Conservation (phyloP, 2,113 vertebrate species). For the Myocastor coypus region DNA sequence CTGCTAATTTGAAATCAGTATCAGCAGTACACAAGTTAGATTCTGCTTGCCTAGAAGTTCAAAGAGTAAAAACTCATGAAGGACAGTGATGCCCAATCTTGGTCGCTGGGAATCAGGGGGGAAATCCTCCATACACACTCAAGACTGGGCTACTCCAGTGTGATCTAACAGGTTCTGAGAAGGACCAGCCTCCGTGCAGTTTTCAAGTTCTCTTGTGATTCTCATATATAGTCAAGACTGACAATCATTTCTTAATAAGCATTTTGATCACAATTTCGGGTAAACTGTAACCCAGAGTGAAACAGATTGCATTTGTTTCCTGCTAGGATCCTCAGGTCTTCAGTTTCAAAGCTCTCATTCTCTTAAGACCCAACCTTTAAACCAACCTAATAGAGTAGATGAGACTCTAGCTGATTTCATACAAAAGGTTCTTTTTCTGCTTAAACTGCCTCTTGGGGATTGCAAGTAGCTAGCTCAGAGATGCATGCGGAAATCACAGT, state of each 20-base stretch:
- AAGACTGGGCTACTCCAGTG: background rate
- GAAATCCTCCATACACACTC: background rate
- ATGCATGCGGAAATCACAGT: constrained; percentile 19
- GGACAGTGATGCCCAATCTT: background rate
- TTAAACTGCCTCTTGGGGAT: background rate
- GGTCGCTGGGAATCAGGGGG: background rate
- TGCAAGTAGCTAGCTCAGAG: constrained; percentile 46
- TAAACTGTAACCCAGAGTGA: background rate
- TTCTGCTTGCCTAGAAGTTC: constrained; percentile 28
- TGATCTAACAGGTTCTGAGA: background rate
- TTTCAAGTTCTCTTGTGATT: constrained; percentile 12
- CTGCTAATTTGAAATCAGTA: background rate
- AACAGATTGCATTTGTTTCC: background rate
- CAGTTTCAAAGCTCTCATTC: constrained; percentile 1
- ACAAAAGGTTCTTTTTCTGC: constrained; percentile 6
- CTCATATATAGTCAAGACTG: background rate
- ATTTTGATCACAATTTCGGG: background rate
- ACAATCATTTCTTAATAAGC: background rate
- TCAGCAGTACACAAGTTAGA: background rate
- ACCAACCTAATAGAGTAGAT: background rate
- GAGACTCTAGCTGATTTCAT: background rate
- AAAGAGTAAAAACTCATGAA: background rate
- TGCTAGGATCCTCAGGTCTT: background rate
- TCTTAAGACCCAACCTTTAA: constrained; percentile 4
- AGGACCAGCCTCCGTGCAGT: background rate